A percentile compares a stretch with the other conserved stretches of the same genome.
Evolutionary conservation across 2,888 invertebrate genomes (phyloP).

Genomic region (Zelleria hepariella): DNA sequence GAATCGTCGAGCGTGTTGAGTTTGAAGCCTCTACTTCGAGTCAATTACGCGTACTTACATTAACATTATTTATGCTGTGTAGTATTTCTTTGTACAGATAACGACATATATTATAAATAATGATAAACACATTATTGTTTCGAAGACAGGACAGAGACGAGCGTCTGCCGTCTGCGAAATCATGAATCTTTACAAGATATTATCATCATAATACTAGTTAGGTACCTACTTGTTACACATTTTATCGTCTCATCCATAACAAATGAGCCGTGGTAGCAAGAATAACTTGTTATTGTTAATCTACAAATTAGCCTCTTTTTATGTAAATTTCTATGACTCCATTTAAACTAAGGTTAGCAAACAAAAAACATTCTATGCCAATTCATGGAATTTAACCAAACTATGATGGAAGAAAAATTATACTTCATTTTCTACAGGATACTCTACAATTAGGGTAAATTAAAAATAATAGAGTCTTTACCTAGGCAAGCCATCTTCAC

Average conservation of each 20-base stretch:
- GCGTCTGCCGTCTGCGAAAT: background rate
- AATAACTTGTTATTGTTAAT: background rate
- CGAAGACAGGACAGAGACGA: background rate
- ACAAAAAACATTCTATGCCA: background rate
- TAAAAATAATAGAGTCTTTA: constrained; percentile 31
- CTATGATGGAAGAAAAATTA: constrained; percentile 22
- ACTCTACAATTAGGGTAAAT: constrained; percentile 19
- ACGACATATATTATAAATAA: background rate
- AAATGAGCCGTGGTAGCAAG: background rate
- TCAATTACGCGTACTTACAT: background rate
- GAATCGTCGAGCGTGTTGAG: too few species aligned
- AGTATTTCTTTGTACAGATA: background rate
- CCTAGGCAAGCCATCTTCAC: constrained; percentile 71
- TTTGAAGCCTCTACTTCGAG: too few species aligned
- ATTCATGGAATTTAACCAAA: background rate
- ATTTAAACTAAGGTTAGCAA: background rate
- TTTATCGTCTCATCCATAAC: background rate
- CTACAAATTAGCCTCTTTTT: background rate
- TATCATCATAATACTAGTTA: background rate
- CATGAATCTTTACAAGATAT: too few species aligned
- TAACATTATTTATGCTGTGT: background rate
- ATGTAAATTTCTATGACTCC: background rate
- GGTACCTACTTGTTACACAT: background rate
- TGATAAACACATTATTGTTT: background rate
- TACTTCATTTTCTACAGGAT: background rate